These are phyloP conservation scores for Lucinisca nassula DNA, from an alignment of 2,888 invertebrate genomes.

Conservation along the genomic window DNA sequence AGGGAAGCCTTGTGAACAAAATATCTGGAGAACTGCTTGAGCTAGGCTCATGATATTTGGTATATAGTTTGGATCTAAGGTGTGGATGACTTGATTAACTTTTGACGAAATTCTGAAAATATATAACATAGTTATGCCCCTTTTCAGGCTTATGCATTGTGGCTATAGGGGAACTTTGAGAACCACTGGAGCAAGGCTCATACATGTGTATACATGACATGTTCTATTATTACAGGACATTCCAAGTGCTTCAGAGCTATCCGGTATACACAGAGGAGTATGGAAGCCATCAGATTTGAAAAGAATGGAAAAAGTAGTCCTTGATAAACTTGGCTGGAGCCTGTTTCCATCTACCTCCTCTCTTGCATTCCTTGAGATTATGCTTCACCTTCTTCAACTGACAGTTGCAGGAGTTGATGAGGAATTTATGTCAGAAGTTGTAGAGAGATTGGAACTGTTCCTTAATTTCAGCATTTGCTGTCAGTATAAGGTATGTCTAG, in stretches of 20 bases:
- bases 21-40: no score
- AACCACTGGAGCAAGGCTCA: no score
- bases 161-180: no score
- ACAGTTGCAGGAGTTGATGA: constrained; percentile 31
- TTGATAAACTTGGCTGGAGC: constrained; percentile 83
- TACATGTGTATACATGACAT: no score
- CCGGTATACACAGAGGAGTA: constrained; percentile 79
- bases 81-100: no score
- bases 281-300: constrained; percentile 84
- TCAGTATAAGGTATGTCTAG: constrained; percentile 68
- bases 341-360: constrained; percentile 78
- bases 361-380: constrained; percentile 77
- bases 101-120: no score
- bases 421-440: constrained; percentile 45
- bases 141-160: no score
- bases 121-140: no score
- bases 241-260: constrained; percentile 80
- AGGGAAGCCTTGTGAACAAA: no score
- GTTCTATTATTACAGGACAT: constrained; percentile 74
- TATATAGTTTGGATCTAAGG: no score
- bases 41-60: no score
- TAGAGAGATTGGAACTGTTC: constrained; percentile 68
- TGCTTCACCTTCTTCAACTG: constrained; percentile 59
- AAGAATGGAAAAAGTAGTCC: constrained; percentile 85
- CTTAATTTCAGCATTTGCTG: constrained; percentile 71